Percentiles rank a stretch among this genome's conserved stretches.
Evolutionary conservation across 2,113 vertebrate species (phyloP).

Genomic region (Pelvicachromis taeniatus): DNA sequence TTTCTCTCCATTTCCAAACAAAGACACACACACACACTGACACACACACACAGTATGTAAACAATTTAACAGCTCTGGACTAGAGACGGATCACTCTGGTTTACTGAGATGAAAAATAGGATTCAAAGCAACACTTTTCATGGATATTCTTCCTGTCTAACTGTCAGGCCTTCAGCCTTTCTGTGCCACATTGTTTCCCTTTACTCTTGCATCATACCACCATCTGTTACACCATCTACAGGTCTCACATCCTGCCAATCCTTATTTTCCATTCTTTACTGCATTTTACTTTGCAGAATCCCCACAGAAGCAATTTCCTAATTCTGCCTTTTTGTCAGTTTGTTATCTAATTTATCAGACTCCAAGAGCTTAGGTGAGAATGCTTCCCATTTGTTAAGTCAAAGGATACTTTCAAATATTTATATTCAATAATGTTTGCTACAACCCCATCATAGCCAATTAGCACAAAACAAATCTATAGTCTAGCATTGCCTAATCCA

Average conservation of each 20-base stretch:
- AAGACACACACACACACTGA: background rate
- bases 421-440: background rate
- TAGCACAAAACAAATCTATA: background rate
- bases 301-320: background rate
- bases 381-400: background rate
- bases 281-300: background rate
- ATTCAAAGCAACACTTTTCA: slow-evolving; percentile 8
- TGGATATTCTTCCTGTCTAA: background rate
- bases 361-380: background rate
- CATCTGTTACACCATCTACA: slow-evolving; percentile 6
- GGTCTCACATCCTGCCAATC: background rate
- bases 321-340: background rate
- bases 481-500: background rate
- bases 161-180: background rate
- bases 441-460: background rate
- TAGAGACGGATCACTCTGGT: background rate
- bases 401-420: background rate
- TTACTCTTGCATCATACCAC: slow-evolving; percentile 3
- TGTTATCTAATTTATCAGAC: background rate
- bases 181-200: background rate
- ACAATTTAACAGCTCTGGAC: slow-evolving; percentile 3
- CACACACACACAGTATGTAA: background rate
- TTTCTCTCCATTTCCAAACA: background rate
- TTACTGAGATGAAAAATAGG: slow-evolving; percentile 9
- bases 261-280: background rate